Conservation (phyloP, 2,888 invertebrate genomes). For the Oxyscelio sp. region DNA sequence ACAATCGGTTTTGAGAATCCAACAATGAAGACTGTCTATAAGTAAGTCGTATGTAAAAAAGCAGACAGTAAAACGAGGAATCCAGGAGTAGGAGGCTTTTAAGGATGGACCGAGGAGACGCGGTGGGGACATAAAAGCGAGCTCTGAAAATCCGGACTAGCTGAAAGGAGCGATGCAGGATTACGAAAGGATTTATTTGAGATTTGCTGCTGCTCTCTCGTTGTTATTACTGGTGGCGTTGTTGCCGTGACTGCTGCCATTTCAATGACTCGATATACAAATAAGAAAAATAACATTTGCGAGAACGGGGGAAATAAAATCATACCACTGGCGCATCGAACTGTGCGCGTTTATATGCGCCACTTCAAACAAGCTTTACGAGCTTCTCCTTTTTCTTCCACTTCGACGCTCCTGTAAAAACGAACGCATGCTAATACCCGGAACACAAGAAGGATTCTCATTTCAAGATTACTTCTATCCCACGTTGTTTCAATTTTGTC, state of each 20-base stretch:
- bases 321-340: slow-evolving; percentile 51
- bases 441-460: neutral
- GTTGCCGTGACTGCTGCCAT: slow-evolving; percentile 70
- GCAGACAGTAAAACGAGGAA: slow-evolving; percentile 74
- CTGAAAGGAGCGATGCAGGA: slow-evolving; percentile 86
- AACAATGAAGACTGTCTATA: slow-evolving; percentile 57
- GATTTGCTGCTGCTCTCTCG: slow-evolving; percentile 82
- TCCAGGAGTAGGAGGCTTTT: slow-evolving; percentile 76
- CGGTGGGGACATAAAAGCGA: slow-evolving; percentile 82
- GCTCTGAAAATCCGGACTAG: slow-evolving; percentile 85
- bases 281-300: slow-evolving; percentile 81
- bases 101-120: slow-evolving; percentile 57
- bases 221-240: slow-evolving; percentile 63
- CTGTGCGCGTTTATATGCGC: slow-evolving; percentile 54
- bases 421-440: slow-evolving; percentile 26
- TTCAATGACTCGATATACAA: slow-evolving; percentile 82
- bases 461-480: slow-evolving; percentile 18
- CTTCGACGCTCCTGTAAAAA: slow-evolving; percentile 16
- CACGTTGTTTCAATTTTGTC: slow-evolving; percentile 2
- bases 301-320: slow-evolving; percentile 66
- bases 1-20: slow-evolving; percentile 58
- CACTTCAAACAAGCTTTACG: slow-evolving; percentile 23
- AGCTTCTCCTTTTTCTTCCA: neutral
- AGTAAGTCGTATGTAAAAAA: slow-evolving; percentile 63
- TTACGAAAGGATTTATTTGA: slow-evolving; percentile 88